Conservation (phyloP, 2,888 invertebrate genomes). For the Tenthredo scrophulariae region DNA sequence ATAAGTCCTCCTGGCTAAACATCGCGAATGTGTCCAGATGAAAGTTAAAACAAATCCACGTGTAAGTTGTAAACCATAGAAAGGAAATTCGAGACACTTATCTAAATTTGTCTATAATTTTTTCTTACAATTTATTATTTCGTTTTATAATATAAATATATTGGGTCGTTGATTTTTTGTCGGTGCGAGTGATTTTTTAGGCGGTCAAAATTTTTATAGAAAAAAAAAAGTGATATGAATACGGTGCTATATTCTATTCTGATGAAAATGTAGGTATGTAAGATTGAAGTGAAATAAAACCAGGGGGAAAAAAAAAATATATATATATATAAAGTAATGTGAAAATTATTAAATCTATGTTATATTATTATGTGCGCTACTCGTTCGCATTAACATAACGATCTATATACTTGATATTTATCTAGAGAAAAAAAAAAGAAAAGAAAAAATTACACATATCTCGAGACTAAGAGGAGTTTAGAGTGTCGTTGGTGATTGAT, state of each 20-base stretch:
- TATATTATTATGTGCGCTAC: slow-evolving; percentile 2
- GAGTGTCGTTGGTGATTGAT: slow-evolving; percentile 5
- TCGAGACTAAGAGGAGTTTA: not conserved
- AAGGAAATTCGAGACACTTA: not conserved
- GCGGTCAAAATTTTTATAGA: slow-evolving; percentile 6
- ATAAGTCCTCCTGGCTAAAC: not conserved
- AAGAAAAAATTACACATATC: slow-evolving; percentile 44
- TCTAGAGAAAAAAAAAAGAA: not conserved
- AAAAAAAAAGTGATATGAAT: slow-evolving; percentile 29
- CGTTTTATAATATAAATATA: slow-evolving; percentile 15
- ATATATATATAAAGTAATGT: not conserved
- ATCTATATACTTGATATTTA: not conserved
- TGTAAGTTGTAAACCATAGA: slow-evolving; percentile 49
- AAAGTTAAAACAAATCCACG: not conserved
- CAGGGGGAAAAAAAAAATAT: not conserved
- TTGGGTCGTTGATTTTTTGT: not conserved
- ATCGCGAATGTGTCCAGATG: not conserved
- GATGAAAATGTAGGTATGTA: slow-evolving; percentile 18
- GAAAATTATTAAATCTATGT: slow-evolving; percentile 10
- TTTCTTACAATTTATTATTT: not conserved
- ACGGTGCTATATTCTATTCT: slow-evolving; percentile 50
- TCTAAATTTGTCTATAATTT: slow-evolving; percentile 20
- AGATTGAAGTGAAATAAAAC: not conserved
- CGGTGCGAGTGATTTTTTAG: not conserved
- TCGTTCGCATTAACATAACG: not conserved